phyloP scores from a whole-genome alignment of 2,113 vertebrate species.

The Azemiops feae region DNA sequence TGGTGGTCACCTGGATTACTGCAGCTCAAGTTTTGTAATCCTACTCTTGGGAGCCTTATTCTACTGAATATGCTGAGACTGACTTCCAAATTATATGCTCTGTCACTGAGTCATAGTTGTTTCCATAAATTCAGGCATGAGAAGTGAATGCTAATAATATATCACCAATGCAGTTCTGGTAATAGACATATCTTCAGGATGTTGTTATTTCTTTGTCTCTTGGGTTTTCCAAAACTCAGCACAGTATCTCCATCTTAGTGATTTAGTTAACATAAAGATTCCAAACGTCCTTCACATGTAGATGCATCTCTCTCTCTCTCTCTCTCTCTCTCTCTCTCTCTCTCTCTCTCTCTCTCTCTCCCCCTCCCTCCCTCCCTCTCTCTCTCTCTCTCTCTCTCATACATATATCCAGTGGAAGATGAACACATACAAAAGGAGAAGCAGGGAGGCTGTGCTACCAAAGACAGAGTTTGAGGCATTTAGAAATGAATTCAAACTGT shows the following conservation, averaged over 20 bases:
- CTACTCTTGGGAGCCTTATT: background rate
- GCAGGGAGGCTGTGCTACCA: background rate
- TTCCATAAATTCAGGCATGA: background rate
- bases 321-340: background rate
- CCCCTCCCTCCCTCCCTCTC: fast-evolving
- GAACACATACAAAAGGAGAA: background rate
- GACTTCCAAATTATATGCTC: background rate
- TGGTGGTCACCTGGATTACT: background rate
- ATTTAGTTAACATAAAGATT: background rate
- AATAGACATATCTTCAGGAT: background rate
- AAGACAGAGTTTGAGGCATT: background rate
- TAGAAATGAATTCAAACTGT: background rate
- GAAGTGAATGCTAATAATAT: background rate
- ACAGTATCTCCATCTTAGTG: background rate
- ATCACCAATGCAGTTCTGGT: background rate
- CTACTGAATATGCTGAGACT: background rate
- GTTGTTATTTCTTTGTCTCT: background rate
- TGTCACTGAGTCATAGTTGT: background rate
- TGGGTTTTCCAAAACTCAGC: background rate
- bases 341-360: too few species aligned
- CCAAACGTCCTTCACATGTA: background rate
- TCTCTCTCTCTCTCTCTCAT: background rate
- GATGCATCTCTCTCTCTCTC: background rate
- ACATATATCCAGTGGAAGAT: background rate
- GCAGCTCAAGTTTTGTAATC: background rate